Percentiles rank a stretch among this genome's conserved stretches.
phyloP scores from a whole-genome alignment of 2,888 invertebrate genomes.

The Thymelicus acteon region DNA sequence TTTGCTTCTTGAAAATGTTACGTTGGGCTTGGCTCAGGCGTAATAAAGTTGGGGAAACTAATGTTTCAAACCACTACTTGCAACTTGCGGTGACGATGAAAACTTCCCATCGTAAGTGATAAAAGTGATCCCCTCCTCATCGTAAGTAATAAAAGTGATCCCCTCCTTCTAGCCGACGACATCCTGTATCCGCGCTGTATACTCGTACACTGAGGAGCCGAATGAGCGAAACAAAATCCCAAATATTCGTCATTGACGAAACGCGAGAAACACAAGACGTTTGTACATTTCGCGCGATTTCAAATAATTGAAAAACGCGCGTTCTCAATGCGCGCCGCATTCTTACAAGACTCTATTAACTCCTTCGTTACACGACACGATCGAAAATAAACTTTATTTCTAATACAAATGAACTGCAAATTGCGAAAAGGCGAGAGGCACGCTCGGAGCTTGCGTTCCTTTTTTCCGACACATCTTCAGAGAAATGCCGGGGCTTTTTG shows the following conservation, averaged over 20 bases:
- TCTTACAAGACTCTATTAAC: conserved; percentile 68
- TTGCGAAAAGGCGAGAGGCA: conserved; percentile 38
- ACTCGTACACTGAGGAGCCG: not conserved
- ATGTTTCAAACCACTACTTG: too few species aligned
- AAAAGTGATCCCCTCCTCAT: not conserved
- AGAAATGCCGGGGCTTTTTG: conserved; percentile 58
- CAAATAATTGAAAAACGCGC: conserved; percentile 67
- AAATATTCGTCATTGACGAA: conserved; percentile 46
- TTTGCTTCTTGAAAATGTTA: too few species aligned
- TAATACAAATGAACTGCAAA: conserved; percentile 21
- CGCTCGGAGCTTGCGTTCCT: conserved; percentile 49
- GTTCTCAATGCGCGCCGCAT: conserved; percentile 63
- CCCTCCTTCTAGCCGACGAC: not conserved
- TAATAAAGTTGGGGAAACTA: too few species aligned
- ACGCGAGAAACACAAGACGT: conserved; percentile 43
- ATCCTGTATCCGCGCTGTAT: not conserved
- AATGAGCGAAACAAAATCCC: conserved; percentile 38
- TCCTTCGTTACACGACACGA: conserved; percentile 35
- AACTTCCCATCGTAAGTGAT: not conserved
- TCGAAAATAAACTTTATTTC: conserved; percentile 41
- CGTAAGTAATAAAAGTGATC: not conserved
- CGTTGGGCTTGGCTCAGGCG: too few species aligned
- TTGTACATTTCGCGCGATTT: conserved; percentile 58
- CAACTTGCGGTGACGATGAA: too few species aligned
- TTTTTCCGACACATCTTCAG: conserved; percentile 61